phyloP scores from a whole-genome alignment of 2,888 invertebrate species.

The Acheta domesticus region DNA sequence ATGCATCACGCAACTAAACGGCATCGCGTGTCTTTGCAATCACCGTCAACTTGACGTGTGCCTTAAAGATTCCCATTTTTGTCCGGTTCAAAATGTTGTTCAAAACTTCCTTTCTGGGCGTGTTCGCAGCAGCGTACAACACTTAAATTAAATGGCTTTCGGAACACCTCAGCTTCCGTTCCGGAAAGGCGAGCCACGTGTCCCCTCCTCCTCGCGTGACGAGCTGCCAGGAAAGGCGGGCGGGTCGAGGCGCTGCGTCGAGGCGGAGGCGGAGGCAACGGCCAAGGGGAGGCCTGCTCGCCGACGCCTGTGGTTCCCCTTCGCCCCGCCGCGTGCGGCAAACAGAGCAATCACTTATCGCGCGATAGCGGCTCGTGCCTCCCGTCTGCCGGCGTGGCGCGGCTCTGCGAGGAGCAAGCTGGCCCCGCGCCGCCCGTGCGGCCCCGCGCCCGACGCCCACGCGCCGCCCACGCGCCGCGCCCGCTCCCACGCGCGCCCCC shows the following conservation, averaged over 20 bases:
- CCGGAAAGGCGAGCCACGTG: slow-evolving; percentile 3
- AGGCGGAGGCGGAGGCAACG: slow-evolving; percentile 1
- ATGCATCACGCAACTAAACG: too few relatives aligned
- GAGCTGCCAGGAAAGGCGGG: not conserved
- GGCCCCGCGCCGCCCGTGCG: not conserved
- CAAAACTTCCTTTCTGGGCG: too few relatives aligned
- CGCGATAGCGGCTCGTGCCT: slow-evolving; percentile 3
- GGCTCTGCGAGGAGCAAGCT: not conserved
- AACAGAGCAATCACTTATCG: slow-evolving; percentile 18
- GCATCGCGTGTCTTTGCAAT: too few relatives aligned
- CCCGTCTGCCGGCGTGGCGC: not conserved
- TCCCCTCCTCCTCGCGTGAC: not conserved
- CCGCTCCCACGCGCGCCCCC: too few relatives aligned
- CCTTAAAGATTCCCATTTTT: too few relatives aligned
- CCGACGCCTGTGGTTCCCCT: not conserved
- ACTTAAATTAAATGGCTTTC: not conserved
- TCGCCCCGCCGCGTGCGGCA: not conserved
- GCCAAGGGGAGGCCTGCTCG: not conserved
- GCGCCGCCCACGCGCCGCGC: too few relatives aligned
- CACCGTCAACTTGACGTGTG: too few relatives aligned
- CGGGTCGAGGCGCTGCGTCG: not conserved
- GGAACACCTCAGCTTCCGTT: slow-evolving; percentile 5
- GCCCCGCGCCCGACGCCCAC: too few relatives aligned
- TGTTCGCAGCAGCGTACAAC: not conserved
- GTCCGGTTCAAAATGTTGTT: too few relatives aligned